These are phyloP conservation scores for Drosophila gaucha DNA, from an alignment of 2,888 invertebrate species.

Conservation along the genomic window DNA sequence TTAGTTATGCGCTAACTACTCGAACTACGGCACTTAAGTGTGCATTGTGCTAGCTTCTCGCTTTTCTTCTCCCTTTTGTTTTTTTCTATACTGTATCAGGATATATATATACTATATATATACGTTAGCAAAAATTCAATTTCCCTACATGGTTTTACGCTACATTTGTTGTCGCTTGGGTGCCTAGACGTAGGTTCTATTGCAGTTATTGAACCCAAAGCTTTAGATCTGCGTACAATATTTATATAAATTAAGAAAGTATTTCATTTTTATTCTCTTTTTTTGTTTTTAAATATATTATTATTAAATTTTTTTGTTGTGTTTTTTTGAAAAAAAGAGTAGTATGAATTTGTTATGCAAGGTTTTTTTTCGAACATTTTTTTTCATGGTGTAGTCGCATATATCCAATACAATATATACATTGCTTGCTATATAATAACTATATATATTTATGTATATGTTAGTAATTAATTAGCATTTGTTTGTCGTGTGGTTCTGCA, in stretches of 20 bases:
- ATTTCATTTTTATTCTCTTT: constrained; percentile 35
- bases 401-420: constrained; percentile 42
- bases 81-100: constrained; percentile 29
- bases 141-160: constrained; percentile 13
- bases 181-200: constrained; percentile 38
- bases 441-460: constrained; percentile 35
- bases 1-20: constrained; percentile 43
- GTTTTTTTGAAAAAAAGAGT: constrained; percentile 73
- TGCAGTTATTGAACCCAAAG: constrained; percentile 51
- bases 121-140: constrained; percentile 25
- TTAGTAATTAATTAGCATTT: constrained; percentile 68
- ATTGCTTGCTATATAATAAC: constrained; percentile 42
- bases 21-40: constrained; percentile 42
- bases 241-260: constrained; percentile 66
- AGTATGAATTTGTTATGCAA: constrained; percentile 85
- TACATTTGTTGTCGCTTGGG: constrained; percentile 32
- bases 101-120: constrained; percentile 1
- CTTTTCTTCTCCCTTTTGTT: constrained; percentile 13
- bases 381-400: constrained; percentile 65
- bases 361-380: constrained; percentile 78
- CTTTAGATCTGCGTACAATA: constrained; percentile 62
- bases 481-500: constrained; percentile 50
- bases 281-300: constrained; percentile 25
- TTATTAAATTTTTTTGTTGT: constrained; percentile 41
- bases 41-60: constrained; percentile 43